Conservation (phyloP, 1,140 invertebrate genomes). For the Diorhabda carinulata region DNA sequence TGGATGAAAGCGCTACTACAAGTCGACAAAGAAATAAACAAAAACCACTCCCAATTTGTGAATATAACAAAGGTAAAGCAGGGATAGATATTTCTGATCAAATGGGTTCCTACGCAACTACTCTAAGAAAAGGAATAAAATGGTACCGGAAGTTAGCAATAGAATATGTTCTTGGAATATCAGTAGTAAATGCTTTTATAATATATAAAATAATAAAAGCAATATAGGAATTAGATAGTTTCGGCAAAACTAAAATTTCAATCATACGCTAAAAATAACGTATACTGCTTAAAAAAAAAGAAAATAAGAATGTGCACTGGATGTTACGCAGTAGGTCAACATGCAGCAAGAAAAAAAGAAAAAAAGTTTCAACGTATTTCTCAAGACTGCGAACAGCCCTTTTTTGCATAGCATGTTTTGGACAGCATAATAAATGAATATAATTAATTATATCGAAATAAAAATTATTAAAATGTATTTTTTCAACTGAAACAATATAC, state of each 20-base stretch:
- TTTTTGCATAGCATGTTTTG: no score
- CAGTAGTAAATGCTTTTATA: background rate
- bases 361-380: no score
- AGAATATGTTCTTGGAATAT: background rate
- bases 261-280: slow-evolving; percentile 5
- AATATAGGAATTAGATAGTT: no score
- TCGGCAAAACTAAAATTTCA: slow-evolving; percentile 1
- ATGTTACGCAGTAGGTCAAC: background rate
- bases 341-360: no score
- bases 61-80: slow-evolving; percentile 45
- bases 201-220: background rate
- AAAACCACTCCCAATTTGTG: slow-evolving; percentile 44
- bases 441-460: no score
- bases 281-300: slow-evolving; percentile 3
- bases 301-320: slow-evolving; percentile 1
- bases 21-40: background rate
- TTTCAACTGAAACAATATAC: no score
- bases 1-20: no score
- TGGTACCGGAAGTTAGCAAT: slow-evolving; percentile 48
- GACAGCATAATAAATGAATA: no score
- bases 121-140: slow-evolving; percentile 42
- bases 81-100: slow-evolving; percentile 44
- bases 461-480: no score
- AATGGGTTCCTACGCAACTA: slow-evolving; percentile 41
- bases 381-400: no score